A percentile compares a stretch with the other conserved stretches of the same genome.
Evolutionary conservation across 2,797 vertebrate genomes (phyloP).

Genomic region (Myotis daubentonii): DNA sequence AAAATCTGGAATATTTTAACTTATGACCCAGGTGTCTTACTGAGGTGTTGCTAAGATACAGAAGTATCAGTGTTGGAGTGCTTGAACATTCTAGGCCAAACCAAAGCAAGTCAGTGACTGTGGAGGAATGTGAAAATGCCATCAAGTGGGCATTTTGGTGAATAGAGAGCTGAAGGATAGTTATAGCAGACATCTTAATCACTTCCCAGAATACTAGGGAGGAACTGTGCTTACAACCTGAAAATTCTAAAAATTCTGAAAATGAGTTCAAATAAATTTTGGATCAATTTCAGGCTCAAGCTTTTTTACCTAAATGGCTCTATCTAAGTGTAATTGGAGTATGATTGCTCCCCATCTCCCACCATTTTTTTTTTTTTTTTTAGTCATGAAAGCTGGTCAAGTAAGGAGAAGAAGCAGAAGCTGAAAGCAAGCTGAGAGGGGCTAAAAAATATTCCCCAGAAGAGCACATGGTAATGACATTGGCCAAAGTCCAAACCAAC

Average conservation of each 20-base stretch:
- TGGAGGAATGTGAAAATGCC: background rate
- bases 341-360: background rate
- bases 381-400: background rate
- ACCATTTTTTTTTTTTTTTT: background rate
- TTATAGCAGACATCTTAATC: background rate
- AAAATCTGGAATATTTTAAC: background rate
- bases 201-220: background rate
- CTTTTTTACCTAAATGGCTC: background rate
- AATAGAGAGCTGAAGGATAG: background rate
- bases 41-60: background rate
- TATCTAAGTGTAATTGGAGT: conserved; percentile 1
- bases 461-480: background rate
- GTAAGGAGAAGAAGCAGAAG: background rate
- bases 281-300: background rate
- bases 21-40: background rate
- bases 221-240: background rate
- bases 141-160: background rate
- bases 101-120: background rate
- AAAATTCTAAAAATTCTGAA: conserved; percentile 11
- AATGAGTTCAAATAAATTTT: conserved; percentile 24
- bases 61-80: background rate
- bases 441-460: background rate
- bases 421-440: background rate
- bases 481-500: background rate
- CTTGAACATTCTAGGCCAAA: background rate